Evolutionary conservation across 2,113 vertebrate genomes (phyloP).

Genomic region (Ariopsis seemanni): DNA sequence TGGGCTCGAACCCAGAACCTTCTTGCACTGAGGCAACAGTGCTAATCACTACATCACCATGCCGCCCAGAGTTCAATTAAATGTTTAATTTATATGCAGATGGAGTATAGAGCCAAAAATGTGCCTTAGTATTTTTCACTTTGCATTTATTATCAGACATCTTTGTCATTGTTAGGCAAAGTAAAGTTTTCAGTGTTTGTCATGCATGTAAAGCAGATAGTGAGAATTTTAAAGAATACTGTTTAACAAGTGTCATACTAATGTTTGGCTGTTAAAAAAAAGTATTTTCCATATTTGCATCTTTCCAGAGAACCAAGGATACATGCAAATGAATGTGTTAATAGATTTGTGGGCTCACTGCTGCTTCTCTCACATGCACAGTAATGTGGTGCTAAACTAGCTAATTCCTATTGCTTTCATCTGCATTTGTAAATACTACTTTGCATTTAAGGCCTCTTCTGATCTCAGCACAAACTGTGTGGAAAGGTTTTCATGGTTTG

Average conservation of each 20-base stretch:
- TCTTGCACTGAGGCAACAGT: too few species aligned
- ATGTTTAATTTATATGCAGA: background rate
- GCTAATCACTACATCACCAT: too few species aligned
- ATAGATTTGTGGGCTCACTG: constrained; percentile 11
- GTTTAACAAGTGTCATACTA: constrained; percentile 7
- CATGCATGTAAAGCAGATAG: background rate
- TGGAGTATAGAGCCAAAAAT: background rate
- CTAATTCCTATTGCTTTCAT: background rate
- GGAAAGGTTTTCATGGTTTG: constrained; percentile 52
- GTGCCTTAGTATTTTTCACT: background rate
- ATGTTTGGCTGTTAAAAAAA: constrained; percentile 8
- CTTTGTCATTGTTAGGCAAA: background rate
- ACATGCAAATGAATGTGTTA: constrained; percentile 41
- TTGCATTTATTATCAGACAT: background rate
- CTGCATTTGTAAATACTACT: constrained; percentile 20
- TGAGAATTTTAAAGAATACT: constrained; percentile 33
- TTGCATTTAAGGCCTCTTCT: constrained; percentile 38
- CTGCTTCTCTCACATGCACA: constrained; percentile 14
- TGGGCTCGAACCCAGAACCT: too few species aligned
- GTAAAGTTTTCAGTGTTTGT: background rate
- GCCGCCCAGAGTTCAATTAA: too few species aligned
- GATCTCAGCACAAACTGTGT: constrained; percentile 46
- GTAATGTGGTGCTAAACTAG: constrained; percentile 21
- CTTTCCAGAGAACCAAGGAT: constrained; percentile 18
- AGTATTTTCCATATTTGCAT: constrained; percentile 34